A percentile compares a stretch with the other conserved stretches of the same genome.
phyloP scores from a whole-genome alignment of 2,797 vertebrate species.

The Brachyalestes nurse region DNA sequence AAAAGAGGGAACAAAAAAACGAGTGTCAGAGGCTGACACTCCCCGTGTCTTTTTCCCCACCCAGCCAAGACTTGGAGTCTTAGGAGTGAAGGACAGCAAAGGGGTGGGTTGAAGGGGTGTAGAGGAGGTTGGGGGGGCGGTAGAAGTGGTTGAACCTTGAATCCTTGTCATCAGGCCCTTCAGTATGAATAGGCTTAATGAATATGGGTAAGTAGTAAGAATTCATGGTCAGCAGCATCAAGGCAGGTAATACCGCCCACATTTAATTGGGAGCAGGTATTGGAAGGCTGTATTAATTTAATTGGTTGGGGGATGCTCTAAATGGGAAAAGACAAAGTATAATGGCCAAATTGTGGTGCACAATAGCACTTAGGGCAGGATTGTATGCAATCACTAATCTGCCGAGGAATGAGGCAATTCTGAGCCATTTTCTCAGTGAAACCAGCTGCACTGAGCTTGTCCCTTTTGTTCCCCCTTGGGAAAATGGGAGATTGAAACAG shows the following conservation, averaged over 20 bases:
- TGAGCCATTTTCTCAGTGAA: constrained; percentile 99
- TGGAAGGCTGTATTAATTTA: constrained; percentile 91
- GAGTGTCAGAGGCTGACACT: constrained; percentile 77
- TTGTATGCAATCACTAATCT: constrained; percentile 99
- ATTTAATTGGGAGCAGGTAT: constrained; percentile 97
- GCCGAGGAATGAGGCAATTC: constrained; percentile 99
- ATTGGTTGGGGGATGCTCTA: constrained; percentile 92
- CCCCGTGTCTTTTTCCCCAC: constrained; percentile 65
- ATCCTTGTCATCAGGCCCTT: constrained; percentile 84
- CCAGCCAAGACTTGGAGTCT: constrained; percentile 74
- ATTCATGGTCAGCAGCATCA: constrained; percentile 90
- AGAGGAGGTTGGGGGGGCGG: not conserved
- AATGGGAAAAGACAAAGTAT: constrained; percentile 98
- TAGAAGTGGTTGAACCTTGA: constrained; percentile 80
- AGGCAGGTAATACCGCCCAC: constrained; percentile 97
- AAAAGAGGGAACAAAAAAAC: constrained; percentile 64
- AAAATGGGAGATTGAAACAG: constrained; percentile 99
- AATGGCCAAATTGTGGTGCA: constrained; percentile 98
- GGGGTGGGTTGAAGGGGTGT: constrained; percentile 23
- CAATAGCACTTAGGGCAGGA: constrained; percentile 89
- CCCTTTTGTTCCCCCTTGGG: constrained; percentile 91
- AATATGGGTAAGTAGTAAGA: constrained; percentile 89
- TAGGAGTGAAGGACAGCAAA: constrained; percentile 82
- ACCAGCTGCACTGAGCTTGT: constrained; percentile 94
- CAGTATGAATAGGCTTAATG: constrained; percentile 97